Evolutionary conservation across 2,113 vertebrate genomes (phyloP).

Genomic region (Sarotherodon lohbergeri): DNA sequence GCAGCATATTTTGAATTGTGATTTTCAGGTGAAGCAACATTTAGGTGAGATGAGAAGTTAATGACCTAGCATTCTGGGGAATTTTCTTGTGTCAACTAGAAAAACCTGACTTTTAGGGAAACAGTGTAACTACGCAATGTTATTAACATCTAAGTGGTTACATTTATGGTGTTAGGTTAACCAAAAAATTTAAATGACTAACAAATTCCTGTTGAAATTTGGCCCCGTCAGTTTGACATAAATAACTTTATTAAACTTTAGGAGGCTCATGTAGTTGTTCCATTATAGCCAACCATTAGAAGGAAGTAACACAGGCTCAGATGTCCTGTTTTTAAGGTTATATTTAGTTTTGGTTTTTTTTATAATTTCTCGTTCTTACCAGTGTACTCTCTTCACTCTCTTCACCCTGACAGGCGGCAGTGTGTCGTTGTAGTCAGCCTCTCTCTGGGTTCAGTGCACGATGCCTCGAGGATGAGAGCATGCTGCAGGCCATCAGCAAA

Average conservation of each 20-base stretch:
- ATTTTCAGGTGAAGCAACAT: neutral
- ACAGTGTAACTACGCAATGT: neutral
- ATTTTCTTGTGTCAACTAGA: neutral
- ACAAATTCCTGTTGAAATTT: neutral
- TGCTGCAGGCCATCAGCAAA: conserved; percentile 95
- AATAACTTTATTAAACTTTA: neutral
- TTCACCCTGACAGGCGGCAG: conserved; percentile 79
- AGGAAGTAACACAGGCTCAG: neutral
- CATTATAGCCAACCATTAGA: neutral
- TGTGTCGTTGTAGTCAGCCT: conserved; percentile 96
- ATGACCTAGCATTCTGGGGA: fast-evolving
- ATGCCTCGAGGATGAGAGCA: conserved; percentile 93
- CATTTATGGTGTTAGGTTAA: neutral
- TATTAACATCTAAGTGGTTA: neutral
- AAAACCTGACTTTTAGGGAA: neutral
- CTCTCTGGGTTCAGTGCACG: conserved; percentile 96
- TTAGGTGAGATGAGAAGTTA: neutral
- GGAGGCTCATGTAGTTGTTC: neutral
- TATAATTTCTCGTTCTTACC: neutral
- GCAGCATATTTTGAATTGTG: neutral
- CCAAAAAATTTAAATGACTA: neutral
- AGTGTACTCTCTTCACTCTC: neutral
- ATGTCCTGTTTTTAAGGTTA: neutral
- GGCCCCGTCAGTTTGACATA: neutral
- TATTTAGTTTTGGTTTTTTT: neutral